Base-by-base conservation (phyloP, 2,113 vertebrate species). In the Dryoscopus gambensis region DNA sequence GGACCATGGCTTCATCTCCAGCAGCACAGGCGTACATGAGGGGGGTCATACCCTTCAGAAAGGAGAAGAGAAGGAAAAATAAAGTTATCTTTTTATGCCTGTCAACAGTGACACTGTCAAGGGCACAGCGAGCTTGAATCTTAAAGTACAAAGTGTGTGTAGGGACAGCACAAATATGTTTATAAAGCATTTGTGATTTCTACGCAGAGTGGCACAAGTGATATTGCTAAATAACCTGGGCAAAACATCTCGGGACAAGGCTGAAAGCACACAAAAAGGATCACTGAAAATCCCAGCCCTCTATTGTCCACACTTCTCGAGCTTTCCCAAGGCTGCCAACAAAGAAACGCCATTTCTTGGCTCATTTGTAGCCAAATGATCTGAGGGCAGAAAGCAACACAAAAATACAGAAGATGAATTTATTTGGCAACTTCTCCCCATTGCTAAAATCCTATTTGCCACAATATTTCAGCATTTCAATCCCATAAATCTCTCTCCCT, bases 1-100 rank as follows among this genome's bases (percentile, higher is more conserved):
- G 99, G 82, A 99, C 99, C 95, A 99, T 98, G 52, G 99, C 99
- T 94, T 99, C 99, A 15, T 99, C 99, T 96, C 99, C 99, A 49
- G 99, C 98, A 53, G 99, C 98, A 49, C 99, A 99, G 94, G 99
- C 99, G 0, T 99, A 99, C 99, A 99, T 99, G 46, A 99, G 98
- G 0, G 99, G 99, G 15, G 99, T 99, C 99, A 99, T 99, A 24
- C 99, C 99, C 99, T 99, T 78, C 4, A 25, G 50, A 69, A 74
- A 89, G 12, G 24, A 53, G 52, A 64, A 5, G 50, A 37, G 44
- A 55, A 76, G 44, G 20, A 23, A 46, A 47, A 42, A 21, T 17
- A 23, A 50, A 40, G 35, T 94, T 65, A 35, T 28, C 6, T 55
- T 68, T 69, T 27, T 52, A 1, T 14, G 19, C 6, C 11, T 44